Percentiles rank a stretch among this genome's conserved stretches.
These are phyloP conservation scores for Callaeas wilsoni DNA, from an alignment of 2,113 vertebrate genomes.

Conservation along the genomic window DNA sequence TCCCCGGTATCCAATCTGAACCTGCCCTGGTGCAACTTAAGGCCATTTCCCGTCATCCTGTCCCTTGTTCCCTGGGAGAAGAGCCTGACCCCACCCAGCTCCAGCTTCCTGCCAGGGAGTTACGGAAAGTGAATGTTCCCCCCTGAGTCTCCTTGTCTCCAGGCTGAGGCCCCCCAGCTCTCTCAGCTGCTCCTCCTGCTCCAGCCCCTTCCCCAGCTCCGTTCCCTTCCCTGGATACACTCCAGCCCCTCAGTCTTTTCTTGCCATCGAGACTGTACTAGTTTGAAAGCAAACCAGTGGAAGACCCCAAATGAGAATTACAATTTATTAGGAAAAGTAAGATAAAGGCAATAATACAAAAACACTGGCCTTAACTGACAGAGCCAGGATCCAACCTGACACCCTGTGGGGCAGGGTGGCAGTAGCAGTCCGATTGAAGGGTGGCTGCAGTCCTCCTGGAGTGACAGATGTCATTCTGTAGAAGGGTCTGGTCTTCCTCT, in stretches of 20 bases:
- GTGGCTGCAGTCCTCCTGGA: no score
- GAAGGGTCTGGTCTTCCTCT: no score
- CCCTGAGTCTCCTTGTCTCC: not conserved
- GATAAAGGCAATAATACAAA: no score
- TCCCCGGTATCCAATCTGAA: not conserved
- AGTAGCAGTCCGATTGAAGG: no score
- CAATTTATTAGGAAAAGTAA: no score
- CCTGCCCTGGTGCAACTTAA: not conserved
- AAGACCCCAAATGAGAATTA: no score
- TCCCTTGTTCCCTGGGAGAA: not conserved
- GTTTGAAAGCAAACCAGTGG: no score
- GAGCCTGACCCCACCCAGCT: not conserved
- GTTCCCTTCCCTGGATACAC: rapidly evolving
- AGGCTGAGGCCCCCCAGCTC: not conserved
- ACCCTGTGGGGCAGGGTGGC: no score
- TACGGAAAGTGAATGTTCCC: not conserved
- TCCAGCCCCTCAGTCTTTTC: not conserved
- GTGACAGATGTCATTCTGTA: no score
- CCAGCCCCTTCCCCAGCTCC: not conserved
- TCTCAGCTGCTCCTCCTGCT: not conserved
- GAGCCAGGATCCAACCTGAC: no score
- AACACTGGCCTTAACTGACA: no score
- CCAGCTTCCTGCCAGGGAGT: not conserved
- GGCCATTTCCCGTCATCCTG: not conserved
- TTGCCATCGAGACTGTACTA: no score